Evolutionary conservation across 2,888 invertebrate species (phyloP), one percentile per base, ranked within the genome.

Genomic region (Ochropleura plecta): DNA sequence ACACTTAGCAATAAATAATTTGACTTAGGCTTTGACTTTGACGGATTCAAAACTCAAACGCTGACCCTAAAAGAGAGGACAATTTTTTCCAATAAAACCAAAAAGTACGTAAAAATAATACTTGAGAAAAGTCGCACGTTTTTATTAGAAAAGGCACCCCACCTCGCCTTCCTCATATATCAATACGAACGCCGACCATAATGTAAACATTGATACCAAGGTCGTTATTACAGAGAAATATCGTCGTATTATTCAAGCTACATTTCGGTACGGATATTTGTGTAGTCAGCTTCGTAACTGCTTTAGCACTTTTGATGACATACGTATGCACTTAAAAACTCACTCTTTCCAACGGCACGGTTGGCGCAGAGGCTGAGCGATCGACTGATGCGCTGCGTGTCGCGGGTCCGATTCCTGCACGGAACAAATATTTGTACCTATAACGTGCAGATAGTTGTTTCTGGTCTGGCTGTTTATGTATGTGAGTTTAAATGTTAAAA

Each of bases 171-270:
- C 40, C 71, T 59, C 78, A n/a, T 80, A 71, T 74, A 82, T 86
- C 77, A 87, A 81, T 75, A 83, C 53, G 64, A 67, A 42, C 57
- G 53, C 49, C 64, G 49, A 60, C 85, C 63, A 65, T 79, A 82
- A 73, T 81, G 81, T 85, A 87, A 86, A 86, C 80, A 85, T 85
- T 78, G 83, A 86, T 81, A 81, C 72, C 83, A 76, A 86, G 79
- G 78, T 76, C 80, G 78, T 85, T 85, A 83, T 79, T 76, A 77
- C 68, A 20, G 73, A 81, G 81, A 86, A 80, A 85, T 87, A 85
- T 79, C 44, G 64, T 48, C 42, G 46, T 78, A 77, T 85, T 85
- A 86, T 85, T 87, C 86, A 82, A 76, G 74, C 48, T 70, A 82
- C 74, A 60, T 65, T 83, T 83, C 70, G 12, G 60, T 65, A 51